A percentile compares a stretch with the other conserved stretches of the same genome.
phyloP scores from a whole-genome alignment of 2,113 vertebrate species.

The Entomyzon cyanotis region DNA sequence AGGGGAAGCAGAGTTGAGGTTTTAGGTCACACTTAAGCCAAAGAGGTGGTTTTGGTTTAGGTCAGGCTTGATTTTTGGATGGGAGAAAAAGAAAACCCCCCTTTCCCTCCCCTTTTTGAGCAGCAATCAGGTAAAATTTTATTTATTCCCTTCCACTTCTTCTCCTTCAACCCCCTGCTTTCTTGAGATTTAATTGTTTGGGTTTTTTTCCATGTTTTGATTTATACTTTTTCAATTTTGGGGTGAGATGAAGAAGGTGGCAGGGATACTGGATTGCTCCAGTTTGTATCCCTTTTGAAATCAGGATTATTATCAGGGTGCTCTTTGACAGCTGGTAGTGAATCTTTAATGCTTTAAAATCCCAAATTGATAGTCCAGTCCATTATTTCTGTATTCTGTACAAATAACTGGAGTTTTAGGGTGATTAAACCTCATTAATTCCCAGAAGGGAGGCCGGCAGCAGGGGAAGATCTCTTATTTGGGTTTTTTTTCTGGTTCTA shows the following conservation, averaged over 20 bases:
- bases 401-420: background rate
- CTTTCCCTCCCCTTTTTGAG: background rate
- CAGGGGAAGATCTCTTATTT: background rate
- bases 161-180: background rate
- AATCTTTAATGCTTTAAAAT: background rate
- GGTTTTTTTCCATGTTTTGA: background rate
- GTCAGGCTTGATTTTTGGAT: background rate
- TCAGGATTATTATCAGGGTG: background rate
- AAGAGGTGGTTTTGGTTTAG: background rate
- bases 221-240: background rate
- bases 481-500: background rate
- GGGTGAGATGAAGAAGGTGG: background rate
- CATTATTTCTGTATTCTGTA: background rate
- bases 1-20: background rate
- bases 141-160: background rate
- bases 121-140: background rate
- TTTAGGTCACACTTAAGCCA: background rate
- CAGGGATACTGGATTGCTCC: background rate
- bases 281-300: background rate
- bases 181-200: background rate
- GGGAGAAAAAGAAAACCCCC: background rate
- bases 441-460: background rate
- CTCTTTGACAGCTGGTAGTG: background rate
- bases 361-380: background rate
- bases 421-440: background rate